Evolutionary conservation across 64 coral and sea anemone genomes (phyloP).

Genomic region (Stylophora pistillata): DNA sequence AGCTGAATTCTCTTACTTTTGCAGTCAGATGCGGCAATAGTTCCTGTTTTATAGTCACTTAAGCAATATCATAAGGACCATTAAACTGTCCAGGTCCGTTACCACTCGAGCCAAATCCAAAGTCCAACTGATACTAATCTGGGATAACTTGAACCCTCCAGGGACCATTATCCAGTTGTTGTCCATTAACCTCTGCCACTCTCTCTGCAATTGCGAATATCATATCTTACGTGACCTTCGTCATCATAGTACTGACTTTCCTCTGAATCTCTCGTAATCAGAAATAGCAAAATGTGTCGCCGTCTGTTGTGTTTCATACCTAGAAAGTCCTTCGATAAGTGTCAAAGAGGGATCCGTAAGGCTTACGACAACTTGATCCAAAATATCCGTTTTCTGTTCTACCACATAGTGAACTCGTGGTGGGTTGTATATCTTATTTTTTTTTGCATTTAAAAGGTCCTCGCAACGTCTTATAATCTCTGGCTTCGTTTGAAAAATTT

Average conservation of each 20-base stretch:
- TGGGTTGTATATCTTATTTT: background rate
- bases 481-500: background rate
- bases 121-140: background rate
- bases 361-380: background rate
- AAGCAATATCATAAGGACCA: background rate
- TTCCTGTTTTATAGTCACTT: slow-evolving; percentile 17
- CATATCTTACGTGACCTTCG: background rate
- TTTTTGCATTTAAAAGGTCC: background rate
- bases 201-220: background rate
- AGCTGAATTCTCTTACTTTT: slow-evolving; percentile 16
- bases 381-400: background rate
- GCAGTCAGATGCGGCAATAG: background rate
- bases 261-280: background rate
- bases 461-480: background rate
- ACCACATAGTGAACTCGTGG: background rate
- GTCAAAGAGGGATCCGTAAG: background rate
- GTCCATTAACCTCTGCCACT: slow-evolving; percentile 4
- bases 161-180: slow-evolving; percentile 5
- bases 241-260: background rate
- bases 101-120: slow-evolving; percentile 2
- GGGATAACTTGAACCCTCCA: background rate
- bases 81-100: background rate
- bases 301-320: background rate
- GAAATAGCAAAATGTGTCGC: background rate
- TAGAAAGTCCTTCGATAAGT: background rate